Evolutionary conservation across 2,113 vertebrate genomes (phyloP).

Genomic region (Dipodomys ordii): DNA sequence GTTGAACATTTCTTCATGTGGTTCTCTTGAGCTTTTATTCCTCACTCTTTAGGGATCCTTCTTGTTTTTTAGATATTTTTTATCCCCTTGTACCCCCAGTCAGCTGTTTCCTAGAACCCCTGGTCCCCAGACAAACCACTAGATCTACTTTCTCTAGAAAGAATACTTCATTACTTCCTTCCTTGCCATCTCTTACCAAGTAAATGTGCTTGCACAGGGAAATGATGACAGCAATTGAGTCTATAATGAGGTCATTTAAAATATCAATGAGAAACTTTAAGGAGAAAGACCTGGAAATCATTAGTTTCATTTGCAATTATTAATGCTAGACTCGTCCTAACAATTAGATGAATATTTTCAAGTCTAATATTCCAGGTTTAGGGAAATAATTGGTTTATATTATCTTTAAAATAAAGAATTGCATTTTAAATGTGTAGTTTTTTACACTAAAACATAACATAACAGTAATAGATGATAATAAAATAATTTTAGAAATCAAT

Average conservation of each 20-base stretch:
- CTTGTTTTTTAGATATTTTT: not conserved
- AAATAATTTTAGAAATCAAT: no score
- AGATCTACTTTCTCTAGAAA: not conserved
- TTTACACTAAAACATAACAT: not conserved
- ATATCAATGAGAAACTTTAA: not conserved
- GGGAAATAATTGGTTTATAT: not conserved
- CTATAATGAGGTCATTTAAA: not conserved
- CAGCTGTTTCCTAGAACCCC: not conserved
- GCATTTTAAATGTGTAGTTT: not conserved
- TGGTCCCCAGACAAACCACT: no score
- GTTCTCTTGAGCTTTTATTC: not conserved
- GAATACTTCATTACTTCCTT: not conserved
- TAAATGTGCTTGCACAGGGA: not conserved
- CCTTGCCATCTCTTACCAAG: not conserved
- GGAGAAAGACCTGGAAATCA: not conserved
- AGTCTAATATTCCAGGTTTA: not conserved
- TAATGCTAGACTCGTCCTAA: not conserved
- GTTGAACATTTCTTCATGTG: no score
- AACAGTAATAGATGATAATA: not conserved
- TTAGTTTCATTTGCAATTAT: not conserved
- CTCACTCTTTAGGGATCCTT: not conserved
- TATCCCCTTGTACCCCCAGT: not conserved
- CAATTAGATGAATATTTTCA: slow-evolving; percentile 11
- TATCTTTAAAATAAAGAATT: slow-evolving; percentile 41
- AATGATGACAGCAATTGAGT: not conserved